These are phyloP conservation scores for Petrolisthes manimaculis DNA, from an alignment of 2,888 invertebrate genomes.

Conservation along the genomic window DNA sequence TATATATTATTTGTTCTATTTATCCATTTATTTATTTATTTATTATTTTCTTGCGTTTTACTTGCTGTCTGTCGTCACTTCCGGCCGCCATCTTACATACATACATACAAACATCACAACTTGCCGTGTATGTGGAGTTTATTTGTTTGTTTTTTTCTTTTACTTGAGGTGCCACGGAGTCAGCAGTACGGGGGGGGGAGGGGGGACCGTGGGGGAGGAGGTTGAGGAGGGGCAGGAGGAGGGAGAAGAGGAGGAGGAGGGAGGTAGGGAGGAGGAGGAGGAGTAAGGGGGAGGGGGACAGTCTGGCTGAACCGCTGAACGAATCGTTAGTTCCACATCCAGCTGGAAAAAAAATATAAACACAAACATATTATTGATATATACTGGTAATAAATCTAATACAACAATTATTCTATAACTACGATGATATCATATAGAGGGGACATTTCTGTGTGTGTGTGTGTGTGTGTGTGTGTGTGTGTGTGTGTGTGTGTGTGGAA, in stretches of 20 bases:
- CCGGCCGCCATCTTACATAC: not conserved
- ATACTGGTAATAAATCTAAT: too few species aligned
- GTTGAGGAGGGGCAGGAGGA: too few species aligned
- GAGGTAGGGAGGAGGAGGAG: not conserved
- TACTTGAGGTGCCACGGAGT: not conserved
- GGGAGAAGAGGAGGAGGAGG: not conserved
- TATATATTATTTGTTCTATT: not conserved
- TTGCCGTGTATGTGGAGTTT: not conserved
- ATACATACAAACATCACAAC: not conserved
- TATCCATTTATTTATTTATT: not conserved
- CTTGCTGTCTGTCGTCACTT: not conserved
- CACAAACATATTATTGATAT: not conserved
- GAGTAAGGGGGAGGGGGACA: conserved; percentile 1
- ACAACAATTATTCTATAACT: too few species aligned
- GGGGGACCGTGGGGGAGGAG: conserved; percentile 1
- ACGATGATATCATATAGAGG: too few species aligned
- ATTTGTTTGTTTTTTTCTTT: not conserved
- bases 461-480: too few species aligned
- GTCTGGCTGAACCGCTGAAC: not conserved
- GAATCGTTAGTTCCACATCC: conserved; percentile 7
- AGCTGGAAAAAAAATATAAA: not conserved
- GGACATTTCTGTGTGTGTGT: too few species aligned
- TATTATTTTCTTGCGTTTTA: not conserved
- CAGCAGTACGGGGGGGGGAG: not conserved
- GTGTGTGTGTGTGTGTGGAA: too few species aligned